phyloP scores from a whole-genome alignment of 2,888 invertebrate genomes.

The Tinea pellionella region DNA sequence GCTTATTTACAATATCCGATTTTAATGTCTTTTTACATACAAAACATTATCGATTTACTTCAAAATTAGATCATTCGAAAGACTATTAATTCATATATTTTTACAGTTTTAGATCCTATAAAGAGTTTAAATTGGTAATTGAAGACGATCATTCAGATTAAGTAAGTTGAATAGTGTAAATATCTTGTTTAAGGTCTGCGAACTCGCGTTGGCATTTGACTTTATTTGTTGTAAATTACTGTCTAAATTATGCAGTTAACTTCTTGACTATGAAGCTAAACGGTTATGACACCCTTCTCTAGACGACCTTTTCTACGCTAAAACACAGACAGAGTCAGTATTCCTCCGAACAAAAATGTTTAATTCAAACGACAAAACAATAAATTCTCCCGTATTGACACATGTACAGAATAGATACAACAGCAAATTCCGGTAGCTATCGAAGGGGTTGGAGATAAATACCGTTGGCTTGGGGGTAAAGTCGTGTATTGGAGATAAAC shows the following conservation, averaged over 20 bases:
- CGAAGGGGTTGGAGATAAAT: slow-evolving; percentile 62
- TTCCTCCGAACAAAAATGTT: background rate
- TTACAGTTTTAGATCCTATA: background rate
- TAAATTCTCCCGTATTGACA: slow-evolving; percentile 12
- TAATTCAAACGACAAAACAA: slow-evolving; percentile 8
- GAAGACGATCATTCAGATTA: background rate
- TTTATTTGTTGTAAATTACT: slow-evolving; percentile 40
- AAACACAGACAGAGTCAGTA: background rate
- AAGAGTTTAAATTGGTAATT: background rate
- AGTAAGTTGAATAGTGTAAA: slow-evolving; percentile 23
- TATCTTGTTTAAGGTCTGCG: slow-evolving; percentile 16
- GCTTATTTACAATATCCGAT: slow-evolving; percentile 38
- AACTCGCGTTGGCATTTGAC: slow-evolving; percentile 40
- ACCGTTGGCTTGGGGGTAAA: slow-evolving; percentile 23
- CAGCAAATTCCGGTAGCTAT: slow-evolving; percentile 12
- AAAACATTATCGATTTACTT: background rate
- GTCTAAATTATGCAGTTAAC: slow-evolving; percentile 54
- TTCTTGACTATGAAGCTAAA: slow-evolving; percentile 28
- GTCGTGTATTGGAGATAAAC: slow-evolving; percentile 43
- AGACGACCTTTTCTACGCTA: background rate
- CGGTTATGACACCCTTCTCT: slow-evolving; percentile 31
- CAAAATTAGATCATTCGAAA: no score
- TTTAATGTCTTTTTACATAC: slow-evolving; percentile 14
- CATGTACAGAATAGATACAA: slow-evolving; percentile 6
- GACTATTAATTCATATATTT: background rate